Base-by-base conservation (phyloP, 2,113 vertebrate species). In the Dasypus novemcinctus region DNA sequence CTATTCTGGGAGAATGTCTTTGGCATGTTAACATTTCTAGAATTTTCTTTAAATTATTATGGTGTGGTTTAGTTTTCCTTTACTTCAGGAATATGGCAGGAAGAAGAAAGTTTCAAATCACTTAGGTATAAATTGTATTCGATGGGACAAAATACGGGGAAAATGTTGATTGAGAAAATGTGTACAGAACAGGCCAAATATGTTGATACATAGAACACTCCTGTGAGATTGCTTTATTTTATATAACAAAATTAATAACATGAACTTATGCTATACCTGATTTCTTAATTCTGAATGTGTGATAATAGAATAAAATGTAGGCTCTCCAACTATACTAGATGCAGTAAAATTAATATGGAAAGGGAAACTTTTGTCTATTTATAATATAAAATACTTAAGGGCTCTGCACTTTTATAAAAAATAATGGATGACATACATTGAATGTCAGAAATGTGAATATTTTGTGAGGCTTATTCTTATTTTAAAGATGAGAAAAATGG, bases 81-180 rank as follows among this genome's bases (percentile, higher is more conserved):
- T 31, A 66, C 90, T 64, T 93, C 12, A 66, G 72, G 54, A 89
- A 36, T 68, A 54, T 68, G 33, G 29, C 7, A 17, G 20, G 21
- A 90, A 93, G 46, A 80, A 86, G 25, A 43, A 93, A 88, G 52
- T 88, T 80, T 64, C 31, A 17, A 38, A 78, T 76, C 31, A 4
- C 25, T 89, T 78, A 82, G 12, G 23, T 57, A 31, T 31, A 52
- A 54, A 87, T 31, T 84, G 14, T 38, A 72, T 83, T 59, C 57
- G 29, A 84, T 63, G 12, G 71, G 13, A 66, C 33, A 96, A 95
- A 93, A 21, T n/a, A 38, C 31, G 87, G 6, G 72, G 61, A 87
- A 96, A 90, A 78, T 49, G 33, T 64, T 96, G 17, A 81, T 87
- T 43, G 7, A 6, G 71, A 78, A 84, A 82, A 93, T n/a, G 52